Evolutionary conservation across 2,797 vertebrate species (phyloP).

Genomic region (Apodemus agrarius): DNA sequence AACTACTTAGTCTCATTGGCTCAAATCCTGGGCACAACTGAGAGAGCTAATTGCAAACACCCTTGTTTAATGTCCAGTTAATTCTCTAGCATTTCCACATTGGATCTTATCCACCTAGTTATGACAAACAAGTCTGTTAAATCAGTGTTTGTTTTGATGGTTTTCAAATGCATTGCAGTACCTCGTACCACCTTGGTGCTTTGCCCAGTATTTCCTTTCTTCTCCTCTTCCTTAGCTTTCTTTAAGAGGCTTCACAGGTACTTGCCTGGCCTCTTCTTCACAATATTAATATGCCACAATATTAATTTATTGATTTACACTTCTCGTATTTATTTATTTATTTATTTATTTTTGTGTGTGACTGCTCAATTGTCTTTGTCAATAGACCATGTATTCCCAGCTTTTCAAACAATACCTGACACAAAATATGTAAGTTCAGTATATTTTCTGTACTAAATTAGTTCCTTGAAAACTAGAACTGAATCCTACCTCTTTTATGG

Average conservation of each 20-base stretch:
- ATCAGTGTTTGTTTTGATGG: neutral
- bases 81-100: neutral
- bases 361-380: neutral
- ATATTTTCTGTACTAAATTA: neutral
- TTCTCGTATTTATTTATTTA: neutral
- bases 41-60: neutral
- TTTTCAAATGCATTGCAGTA: neutral
- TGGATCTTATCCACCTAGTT: neutral
- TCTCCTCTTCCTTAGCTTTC: neutral
- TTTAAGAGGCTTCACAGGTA: neutral
- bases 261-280: neutral
- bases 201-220: neutral
- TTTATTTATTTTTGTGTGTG: neutral
- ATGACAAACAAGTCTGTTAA: neutral
- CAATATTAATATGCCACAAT: neutral
- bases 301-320: neutral
- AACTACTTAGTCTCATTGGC: neutral
- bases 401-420: neutral
- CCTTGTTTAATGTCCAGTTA: neutral
- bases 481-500: neutral
- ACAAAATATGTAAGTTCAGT: neutral
- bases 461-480: constrained; percentile 1
- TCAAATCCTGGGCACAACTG: neutral
- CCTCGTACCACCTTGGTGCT: neutral
- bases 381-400: neutral